Base-by-base conservation (phyloP, 2,797 vertebrate species). In the Falco berigora region DNA sequence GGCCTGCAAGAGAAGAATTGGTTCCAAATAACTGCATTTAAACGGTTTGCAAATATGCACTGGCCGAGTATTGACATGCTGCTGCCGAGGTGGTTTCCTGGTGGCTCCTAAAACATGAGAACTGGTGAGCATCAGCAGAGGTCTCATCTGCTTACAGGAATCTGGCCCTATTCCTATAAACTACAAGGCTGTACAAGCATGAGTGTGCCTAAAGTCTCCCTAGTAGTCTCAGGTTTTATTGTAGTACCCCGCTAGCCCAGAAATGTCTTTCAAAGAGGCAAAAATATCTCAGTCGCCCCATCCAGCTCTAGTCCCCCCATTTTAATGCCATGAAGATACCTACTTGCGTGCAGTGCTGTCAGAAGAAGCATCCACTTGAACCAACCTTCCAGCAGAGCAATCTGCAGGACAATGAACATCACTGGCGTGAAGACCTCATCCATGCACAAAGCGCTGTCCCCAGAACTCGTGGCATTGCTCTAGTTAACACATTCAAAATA, bases 1-100 rank as follows among this genome's bases (percentile, higher is more conserved):
- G 8, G 17, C n/a, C 24, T 0, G 0, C 12, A 44, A 67, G 32
- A 53, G 17, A 59, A 53, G 50, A 83, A 64, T 1, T 49, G 28
- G 21, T 64, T 90, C 30, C 59, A 64, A 88, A 61, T 28, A 71
- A 49, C 3, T 63, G 18, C 23, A 63, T 80, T 92, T 67, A 55
- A 42, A 47, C 44, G 49, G 11, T 47, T 53, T 32, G 34, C 55
- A 88, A 77, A 67, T 30, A 16, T 10, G 16, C 61, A 53, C 8
- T 74, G 34, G 47, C 34, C 1, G 6, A 67, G 7, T n/a, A 28
- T 13, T 52, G 52, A 67, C 0, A 0, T 42, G 46, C 28, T 71
- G 40, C 69, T 89, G 28, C 22, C 36, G 46, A 61, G 66, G 84
- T 64, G 40, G 30, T 34, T 86, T 82, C 78, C 63, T 85, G 25